These are phyloP conservation scores for Eupristina koningsbergeri DNA, from an alignment of 1,140 invertebrate species.

Conservation along the genomic window DNA sequence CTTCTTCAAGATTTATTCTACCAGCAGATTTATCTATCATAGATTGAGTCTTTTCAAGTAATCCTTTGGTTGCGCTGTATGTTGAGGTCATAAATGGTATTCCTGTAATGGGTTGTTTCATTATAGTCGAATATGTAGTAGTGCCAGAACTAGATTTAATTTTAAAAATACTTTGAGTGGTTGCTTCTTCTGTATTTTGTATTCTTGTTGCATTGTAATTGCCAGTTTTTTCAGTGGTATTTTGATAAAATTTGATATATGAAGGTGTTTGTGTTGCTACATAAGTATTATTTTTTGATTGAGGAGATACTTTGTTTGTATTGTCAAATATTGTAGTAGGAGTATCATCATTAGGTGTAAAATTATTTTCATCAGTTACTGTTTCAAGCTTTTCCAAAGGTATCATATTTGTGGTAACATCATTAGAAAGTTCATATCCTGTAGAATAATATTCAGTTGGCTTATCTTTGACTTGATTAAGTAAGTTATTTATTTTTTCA, in stretches of 20 bases:
- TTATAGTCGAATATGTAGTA: not conserved
- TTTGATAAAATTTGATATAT: constrained; percentile 10
- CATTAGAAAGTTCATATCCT: constrained; percentile 17
- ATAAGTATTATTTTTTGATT: constrained; percentile 22
- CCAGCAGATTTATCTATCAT: constrained; percentile 50
- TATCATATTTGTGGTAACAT: constrained; percentile 30
- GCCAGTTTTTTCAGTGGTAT: not conserved
- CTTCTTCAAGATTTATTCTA: constrained; percentile 50
- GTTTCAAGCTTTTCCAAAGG: constrained; percentile 39
- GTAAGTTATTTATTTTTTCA: constrained; percentile 44
- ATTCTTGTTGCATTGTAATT: not conserved
- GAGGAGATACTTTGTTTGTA: not conserved
- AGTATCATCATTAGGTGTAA: not conserved
- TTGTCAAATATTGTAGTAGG: constrained; percentile 2
- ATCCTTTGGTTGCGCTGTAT: constrained; percentile 30
- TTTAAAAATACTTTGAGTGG: not conserved
- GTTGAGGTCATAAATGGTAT: constrained; percentile 22
- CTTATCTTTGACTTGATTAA: constrained; percentile 35
- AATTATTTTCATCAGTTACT: constrained; percentile 8
- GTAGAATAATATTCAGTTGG: not conserved
- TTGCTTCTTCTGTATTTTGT: not conserved
- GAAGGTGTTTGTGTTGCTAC: not conserved
- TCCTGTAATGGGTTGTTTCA: constrained; percentile 22
- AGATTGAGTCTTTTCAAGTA: constrained; percentile 33
- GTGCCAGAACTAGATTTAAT: not conserved